Percentiles rank a stretch among this genome's conserved stretches.
Conservation (phyloP, 2,113 vertebrate genomes). For the Platichthys stellatus region DNA sequence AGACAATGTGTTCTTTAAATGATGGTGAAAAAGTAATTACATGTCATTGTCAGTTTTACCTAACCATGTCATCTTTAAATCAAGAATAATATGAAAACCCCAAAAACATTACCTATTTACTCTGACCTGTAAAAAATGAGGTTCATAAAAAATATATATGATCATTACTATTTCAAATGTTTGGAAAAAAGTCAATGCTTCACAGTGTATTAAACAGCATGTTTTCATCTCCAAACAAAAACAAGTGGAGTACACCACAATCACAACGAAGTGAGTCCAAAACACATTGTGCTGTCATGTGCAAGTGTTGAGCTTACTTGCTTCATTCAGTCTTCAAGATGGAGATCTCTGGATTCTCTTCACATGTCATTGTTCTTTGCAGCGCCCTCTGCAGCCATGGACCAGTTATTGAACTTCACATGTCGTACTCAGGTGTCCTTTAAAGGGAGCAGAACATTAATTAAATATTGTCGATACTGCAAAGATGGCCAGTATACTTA, state of each 20-base stretch:
- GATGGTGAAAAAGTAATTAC: background rate
- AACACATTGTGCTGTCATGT: background rate
- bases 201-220: too few relatives aligned
- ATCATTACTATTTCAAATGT: background rate
- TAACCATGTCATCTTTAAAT: background rate
- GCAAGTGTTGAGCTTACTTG: constrained; percentile 55
- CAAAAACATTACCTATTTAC: background rate
- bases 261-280: too few relatives aligned
- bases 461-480: background rate
- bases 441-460: background rate
- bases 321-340: constrained; percentile 24
- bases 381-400: constrained; percentile 69
- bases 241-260: background rate
- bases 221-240: background rate
- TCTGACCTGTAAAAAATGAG: background rate
- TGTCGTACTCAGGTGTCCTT: constrained; percentile 13
- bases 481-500: background rate
- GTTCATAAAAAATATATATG: background rate
- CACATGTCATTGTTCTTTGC: constrained; percentile 43
- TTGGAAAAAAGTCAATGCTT: too few relatives aligned
- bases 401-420: constrained; percentile 40
- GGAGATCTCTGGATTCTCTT: constrained; percentile 70
- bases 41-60: background rate
- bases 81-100: background rate
- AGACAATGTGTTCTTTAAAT: too few relatives aligned